These are phyloP conservation scores for Drosophila subquinaria DNA, from an alignment of 2,888 invertebrate species.

Conservation along the genomic window DNA sequence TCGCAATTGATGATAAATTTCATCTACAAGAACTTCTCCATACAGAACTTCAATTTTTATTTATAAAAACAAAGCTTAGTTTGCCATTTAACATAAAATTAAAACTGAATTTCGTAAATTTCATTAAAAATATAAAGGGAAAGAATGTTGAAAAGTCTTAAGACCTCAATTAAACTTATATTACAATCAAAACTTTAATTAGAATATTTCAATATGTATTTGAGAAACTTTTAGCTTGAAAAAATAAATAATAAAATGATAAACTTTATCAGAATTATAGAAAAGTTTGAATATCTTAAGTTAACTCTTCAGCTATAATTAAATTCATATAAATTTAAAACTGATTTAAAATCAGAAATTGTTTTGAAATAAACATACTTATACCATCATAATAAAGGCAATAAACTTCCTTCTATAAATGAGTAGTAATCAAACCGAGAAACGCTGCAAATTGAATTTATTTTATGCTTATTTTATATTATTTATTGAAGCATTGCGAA, in stretches of 20 bases:
- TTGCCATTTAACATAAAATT: background rate
- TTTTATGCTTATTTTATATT: conserved; percentile 22
- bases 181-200: background rate
- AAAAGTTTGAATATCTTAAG: too few relatives aligned
- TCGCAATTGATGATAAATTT: conserved; percentile 1
- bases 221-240: too few relatives aligned
- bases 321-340: too few relatives aligned
- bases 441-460: conserved; percentile 36
- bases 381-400: background rate
- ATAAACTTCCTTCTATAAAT: background rate
- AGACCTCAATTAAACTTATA: background rate
- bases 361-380: background rate
- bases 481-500: conserved; percentile 41
- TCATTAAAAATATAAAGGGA: too few relatives aligned
- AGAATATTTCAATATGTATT: too few relatives aligned
- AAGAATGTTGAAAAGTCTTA: background rate
- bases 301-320: too few relatives aligned
- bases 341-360: background rate
- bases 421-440: conserved; percentile 4
- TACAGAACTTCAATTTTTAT: too few relatives aligned
- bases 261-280: too few relatives aligned
- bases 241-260: too few relatives aligned
- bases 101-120: background rate
- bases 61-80: background rate
- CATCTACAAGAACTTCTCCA: background rate